Percentiles rank a stretch among this genome's conserved stretches.
phyloP scores from a whole-genome alignment of 2,113 vertebrate genomes.

The Limanda limanda region DNA sequence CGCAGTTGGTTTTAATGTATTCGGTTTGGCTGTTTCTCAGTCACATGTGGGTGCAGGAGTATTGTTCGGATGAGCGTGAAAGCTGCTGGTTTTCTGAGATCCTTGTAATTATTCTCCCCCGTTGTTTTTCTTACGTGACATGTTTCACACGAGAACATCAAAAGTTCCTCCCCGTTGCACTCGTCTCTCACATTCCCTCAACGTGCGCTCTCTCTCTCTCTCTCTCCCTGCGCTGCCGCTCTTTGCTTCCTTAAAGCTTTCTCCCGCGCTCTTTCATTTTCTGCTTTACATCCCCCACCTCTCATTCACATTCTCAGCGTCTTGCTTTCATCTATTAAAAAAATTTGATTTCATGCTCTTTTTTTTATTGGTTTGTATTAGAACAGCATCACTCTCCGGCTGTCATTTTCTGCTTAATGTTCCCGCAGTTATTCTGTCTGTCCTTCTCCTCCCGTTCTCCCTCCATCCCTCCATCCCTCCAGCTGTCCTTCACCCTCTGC shows the following conservation, averaged over 20 bases:
- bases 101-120: conserved; percentile 41
- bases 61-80: conserved; percentile 44
- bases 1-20: conserved; percentile 32
- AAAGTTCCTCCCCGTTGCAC: conserved; percentile 39
- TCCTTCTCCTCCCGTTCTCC: conserved; percentile 10
- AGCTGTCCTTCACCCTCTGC: conserved; percentile 57
- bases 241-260: conserved; percentile 29
- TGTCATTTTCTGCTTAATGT: conserved; percentile 32
- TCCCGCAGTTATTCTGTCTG: conserved; percentile 17
- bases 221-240: conserved; percentile 23
- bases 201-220: not conserved
- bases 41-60: conserved; percentile 45
- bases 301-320: conserved; percentile 25
- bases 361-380: conserved; percentile 39
- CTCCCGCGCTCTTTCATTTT: conserved; percentile 40
- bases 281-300: conserved; percentile 25
- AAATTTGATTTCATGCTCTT: conserved; percentile 12
- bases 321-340: conserved; percentile 23
- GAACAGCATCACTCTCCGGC: not conserved
- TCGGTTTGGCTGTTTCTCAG: conserved; percentile 36
- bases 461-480: conserved; percentile 16
- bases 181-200: conserved; percentile 33
- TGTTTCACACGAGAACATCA: conserved; percentile 50
- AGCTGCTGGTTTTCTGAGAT: conserved; percentile 42
- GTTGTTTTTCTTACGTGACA: conserved; percentile 42